Conservation (phyloP, 1,140 invertebrate genomes). For the Planococcus citri region DNA sequence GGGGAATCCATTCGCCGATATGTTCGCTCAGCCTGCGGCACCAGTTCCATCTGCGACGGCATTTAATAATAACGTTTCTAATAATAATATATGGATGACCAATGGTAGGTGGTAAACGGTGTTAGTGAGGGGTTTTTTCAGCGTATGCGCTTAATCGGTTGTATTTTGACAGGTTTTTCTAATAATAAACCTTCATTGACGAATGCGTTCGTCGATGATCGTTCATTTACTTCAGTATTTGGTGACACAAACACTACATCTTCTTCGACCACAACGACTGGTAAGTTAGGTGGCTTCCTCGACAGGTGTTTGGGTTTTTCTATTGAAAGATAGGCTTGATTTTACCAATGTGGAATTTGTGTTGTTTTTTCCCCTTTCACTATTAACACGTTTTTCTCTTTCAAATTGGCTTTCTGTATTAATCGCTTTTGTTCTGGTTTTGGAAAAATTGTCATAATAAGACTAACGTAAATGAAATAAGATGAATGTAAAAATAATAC, state of each 20-base stretch:
- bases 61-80: constrained; percentile 28
- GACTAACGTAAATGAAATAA: too few species aligned
- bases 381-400: too few species aligned
- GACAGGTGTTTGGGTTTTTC: background rate
- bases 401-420: too few species aligned
- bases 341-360: background rate
- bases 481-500: too few species aligned
- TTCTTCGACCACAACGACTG: constrained; percentile 38
- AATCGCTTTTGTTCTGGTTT: too few species aligned
- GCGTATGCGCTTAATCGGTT: background rate
- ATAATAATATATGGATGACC: constrained; percentile 52
- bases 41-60: constrained; percentile 28
- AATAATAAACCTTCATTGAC: constrained; percentile 37
- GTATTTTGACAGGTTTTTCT: constrained; percentile 15
- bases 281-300: background rate
- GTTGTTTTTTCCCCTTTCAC: background rate
- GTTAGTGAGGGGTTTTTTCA: background rate
- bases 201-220: constrained; percentile 72
- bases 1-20: constrained; percentile 81
- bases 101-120: constrained; percentile 40
- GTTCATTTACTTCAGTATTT: constrained; percentile 72
- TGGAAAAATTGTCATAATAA: too few species aligned
- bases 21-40: constrained; percentile 47
- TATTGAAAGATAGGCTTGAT: constrained; percentile 18
- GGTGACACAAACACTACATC: constrained; percentile 41